A percentile compares a stretch with the other conserved stretches of the same genome.
phyloP scores from a whole-genome alignment of 2,113 vertebrate species.

The Uria lomvia region DNA sequence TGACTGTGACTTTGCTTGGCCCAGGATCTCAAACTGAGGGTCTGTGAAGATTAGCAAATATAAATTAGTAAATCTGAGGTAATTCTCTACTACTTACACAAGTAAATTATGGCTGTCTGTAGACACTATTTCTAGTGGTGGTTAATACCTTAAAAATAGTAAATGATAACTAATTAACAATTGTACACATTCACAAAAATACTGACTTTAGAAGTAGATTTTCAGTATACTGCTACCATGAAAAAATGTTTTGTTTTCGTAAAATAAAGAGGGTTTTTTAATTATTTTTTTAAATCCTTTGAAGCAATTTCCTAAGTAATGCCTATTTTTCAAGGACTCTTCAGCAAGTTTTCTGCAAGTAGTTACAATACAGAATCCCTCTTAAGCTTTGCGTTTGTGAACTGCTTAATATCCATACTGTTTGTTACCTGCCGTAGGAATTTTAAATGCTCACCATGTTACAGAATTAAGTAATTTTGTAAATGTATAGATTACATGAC shows the following conservation, averaged over 20 bases:
- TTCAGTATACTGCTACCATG: neutral
- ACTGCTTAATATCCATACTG: neutral
- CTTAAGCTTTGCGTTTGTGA: neutral
- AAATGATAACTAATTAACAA: neutral
- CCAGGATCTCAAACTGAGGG: neutral
- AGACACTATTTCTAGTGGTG: neutral
- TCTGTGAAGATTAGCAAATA: neutral
- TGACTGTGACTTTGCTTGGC: neutral
- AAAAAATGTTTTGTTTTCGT: neutral
- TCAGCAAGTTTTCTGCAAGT: neutral
- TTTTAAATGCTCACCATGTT: neutral
- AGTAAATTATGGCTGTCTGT: neutral
- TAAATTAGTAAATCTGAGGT: neutral
- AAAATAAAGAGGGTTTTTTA: neutral
- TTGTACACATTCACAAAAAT: neutral
- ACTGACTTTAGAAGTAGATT: neutral
- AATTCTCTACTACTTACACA: neutral
- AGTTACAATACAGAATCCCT: neutral
- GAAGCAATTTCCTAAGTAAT: neutral
- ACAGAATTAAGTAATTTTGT: neutral
- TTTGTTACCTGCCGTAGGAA: neutral
- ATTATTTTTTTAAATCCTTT: neutral
- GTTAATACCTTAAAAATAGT: neutral
- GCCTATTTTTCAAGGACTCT: neutral
- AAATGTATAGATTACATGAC: neutral